phyloP scores from a whole-genome alignment of 2,888 invertebrate genomes.

The Sinhomidia bicolor region DNA sequence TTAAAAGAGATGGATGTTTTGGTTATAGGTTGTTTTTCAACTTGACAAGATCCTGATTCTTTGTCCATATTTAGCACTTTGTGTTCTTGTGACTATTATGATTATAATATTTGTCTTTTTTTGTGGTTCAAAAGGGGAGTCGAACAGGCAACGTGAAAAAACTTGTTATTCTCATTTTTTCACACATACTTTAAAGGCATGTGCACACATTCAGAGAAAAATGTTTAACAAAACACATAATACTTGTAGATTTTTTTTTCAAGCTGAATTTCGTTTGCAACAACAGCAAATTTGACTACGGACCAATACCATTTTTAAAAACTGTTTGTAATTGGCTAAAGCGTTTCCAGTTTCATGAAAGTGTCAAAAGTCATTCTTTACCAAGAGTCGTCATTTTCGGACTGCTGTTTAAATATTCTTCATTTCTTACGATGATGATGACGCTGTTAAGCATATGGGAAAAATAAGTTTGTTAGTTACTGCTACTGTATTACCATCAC shows the following conservation, averaged over 20 bases:
- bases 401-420: not conserved
- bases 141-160: not conserved
- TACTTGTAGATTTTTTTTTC: not conserved
- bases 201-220: not conserved
- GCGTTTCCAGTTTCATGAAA: constrained; percentile 27
- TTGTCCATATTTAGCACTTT: constrained; percentile 64
- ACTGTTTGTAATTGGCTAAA: constrained; percentile 22
- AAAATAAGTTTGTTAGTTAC: not conserved
- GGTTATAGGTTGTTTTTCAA: constrained; percentile 39
- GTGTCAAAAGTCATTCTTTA: constrained; percentile 11
- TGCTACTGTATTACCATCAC: not conserved
- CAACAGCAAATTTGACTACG: too few species aligned
- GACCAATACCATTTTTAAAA: not conserved
- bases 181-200: not conserved
- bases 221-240: not conserved
- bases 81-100: constrained; percentile 18
- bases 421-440: not conserved
- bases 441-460: not conserved
- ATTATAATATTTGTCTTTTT: constrained; percentile 24
- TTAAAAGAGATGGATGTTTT: not conserved
- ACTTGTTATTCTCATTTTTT: constrained; percentile 38
- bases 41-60: constrained; percentile 60
- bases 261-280: not conserved
- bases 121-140: constrained; percentile 39
- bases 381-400: constrained; percentile 21